Evolutionary conservation across 2,888 invertebrate species (phyloP), one percentile per base, ranked within the genome.

Genomic region (Cheilosia urbana): DNA sequence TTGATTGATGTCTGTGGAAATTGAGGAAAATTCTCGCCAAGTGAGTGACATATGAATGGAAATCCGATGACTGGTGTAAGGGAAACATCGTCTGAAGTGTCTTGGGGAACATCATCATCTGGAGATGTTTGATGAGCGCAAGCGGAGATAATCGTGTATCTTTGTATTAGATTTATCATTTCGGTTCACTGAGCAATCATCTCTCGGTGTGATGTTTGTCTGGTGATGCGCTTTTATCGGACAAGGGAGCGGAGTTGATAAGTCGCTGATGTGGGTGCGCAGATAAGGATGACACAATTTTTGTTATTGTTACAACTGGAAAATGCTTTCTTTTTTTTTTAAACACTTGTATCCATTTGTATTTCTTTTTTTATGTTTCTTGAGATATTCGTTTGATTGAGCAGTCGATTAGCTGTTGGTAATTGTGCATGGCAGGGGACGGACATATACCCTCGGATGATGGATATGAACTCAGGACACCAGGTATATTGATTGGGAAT

Each of bases 1-100:
- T 77, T 85, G 85, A 85, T 85, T 85, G 85, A 85, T 85, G 80
- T 66, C 62, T 77, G 85, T 71, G 80, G 80, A 84, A 75, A 80
- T 66, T 75, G 65, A 62, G 68, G 81, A 47, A 81, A 85, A 85
- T 72, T 81, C 77, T 76, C 27, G 30, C 19, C 9, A 58, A 81
- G 51, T 85, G 85, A 85, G 76, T 81, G 85, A 77, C 85, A 81
- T 68, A 73, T 83, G 83, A 83, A 83, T 83, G 68, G 79, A 83
- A 73, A 83, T 73, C 57, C 51, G 79, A 83, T 71, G 83, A 78
- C 68, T 78, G n/a, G 55, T 78, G 66, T 47, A 68, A 49, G 60
- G 37, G 55, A 76, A 71, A 76, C 57, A 51, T 57, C 76, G 76
- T 76, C 45, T 45, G 45, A 30, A 2, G 30, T 21, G 76, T 81